A percentile compares a stretch with the other conserved stretches of the same genome.
Evolutionary conservation across 53 echinoderm and acorn worm genomes (phyloP).

Genomic region (Holothuria scabra): DNA sequence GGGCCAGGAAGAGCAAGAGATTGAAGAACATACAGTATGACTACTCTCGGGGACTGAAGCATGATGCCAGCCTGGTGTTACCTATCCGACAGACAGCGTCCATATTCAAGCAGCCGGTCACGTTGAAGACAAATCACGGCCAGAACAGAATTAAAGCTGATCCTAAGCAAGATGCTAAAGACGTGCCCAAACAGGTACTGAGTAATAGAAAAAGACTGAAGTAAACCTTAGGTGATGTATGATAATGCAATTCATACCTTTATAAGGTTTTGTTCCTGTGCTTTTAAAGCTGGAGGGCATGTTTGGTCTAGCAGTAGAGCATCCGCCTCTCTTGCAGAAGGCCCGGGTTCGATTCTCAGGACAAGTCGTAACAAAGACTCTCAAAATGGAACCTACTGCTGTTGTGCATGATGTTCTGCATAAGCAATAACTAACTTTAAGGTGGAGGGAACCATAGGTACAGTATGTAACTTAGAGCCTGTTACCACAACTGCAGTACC

Average conservation of each 20-base stretch:
- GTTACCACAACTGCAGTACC: too few species aligned
- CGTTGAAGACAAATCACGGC: slow-evolving; percentile 77
- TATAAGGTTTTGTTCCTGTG: neutral
- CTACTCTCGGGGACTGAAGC: slow-evolving; percentile 94
- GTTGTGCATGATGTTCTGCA: too few species aligned
- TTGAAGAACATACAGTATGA: slow-evolving; percentile 95
- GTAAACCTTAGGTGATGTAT: neutral
- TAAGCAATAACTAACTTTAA: too few species aligned
- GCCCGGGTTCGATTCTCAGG: too few species aligned
- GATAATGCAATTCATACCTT: neutral
- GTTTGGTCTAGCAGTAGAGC: too few species aligned
- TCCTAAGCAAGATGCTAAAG: slow-evolving; percentile 90
- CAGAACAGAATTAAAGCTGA: slow-evolving; percentile 84
- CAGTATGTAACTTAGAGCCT: too few species aligned
- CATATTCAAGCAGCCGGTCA: slow-evolving; percentile 97
- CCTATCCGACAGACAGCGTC: slow-evolving; percentile 98
- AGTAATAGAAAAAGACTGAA: neutral
- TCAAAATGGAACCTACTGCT: too few species aligned
- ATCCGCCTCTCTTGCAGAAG: too few species aligned
- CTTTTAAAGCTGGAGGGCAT: neutral
- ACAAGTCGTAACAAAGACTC: too few species aligned
- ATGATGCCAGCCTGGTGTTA: slow-evolving; percentile 88
- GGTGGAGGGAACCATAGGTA: too few species aligned
- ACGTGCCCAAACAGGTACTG: slow-evolving; percentile 87
- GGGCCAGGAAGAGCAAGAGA: slow-evolving; percentile 90